Evolutionary conservation across 2,113 vertebrate genomes (phyloP).

Genomic region (Gymnogyps californianus): DNA sequence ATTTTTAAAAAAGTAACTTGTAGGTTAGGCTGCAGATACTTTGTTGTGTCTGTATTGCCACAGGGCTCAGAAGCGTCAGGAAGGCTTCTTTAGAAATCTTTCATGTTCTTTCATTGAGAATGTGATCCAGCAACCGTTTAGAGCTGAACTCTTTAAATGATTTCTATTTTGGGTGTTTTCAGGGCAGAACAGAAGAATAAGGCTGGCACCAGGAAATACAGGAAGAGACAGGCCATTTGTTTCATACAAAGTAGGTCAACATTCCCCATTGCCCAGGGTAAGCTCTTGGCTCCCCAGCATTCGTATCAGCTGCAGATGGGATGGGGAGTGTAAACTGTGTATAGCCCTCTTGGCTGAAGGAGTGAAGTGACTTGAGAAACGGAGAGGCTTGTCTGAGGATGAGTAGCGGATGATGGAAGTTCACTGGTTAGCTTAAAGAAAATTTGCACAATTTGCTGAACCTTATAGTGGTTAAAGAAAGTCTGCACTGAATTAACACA

Average conservation of each 20-base stretch:
- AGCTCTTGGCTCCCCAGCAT: background rate
- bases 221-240: background rate
- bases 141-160: background rate
- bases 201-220: background rate
- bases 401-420: background rate
- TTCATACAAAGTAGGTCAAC: background rate
- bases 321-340: too few relatives aligned
- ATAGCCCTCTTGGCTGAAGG: accelerated
- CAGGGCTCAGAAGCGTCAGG: background rate
- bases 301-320: background rate
- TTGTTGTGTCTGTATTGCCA: background rate
- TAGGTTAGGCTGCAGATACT: background rate
- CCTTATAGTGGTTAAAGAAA: background rate
- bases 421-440: background rate
- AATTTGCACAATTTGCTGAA: background rate
- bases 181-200: background rate
- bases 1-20: background rate
- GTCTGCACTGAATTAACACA: background rate
- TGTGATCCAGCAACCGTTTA: background rate
- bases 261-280: accelerated
- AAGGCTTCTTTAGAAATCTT: background rate
- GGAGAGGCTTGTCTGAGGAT: background rate
- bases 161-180: background rate
- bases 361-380: background rate
- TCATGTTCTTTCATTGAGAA: background rate